Evolutionary conservation across 1,140 invertebrate genomes (phyloP).

Genomic region (Drosophila varians): DNA sequence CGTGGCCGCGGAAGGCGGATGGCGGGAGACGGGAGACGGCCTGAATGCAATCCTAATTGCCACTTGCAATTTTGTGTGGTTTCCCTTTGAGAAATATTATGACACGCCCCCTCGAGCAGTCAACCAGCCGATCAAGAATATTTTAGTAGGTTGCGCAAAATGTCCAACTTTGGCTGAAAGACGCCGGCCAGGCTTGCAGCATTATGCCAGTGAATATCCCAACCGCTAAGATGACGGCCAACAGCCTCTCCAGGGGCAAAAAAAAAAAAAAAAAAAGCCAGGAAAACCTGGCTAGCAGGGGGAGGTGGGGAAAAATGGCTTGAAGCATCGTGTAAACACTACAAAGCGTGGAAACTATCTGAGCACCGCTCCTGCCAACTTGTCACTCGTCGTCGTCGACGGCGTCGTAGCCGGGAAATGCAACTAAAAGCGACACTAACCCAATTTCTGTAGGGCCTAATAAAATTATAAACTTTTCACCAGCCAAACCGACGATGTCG

Average conservation of each 20-base stretch:
- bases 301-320: background rate
- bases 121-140: background rate
- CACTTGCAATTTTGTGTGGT: background rate
- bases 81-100: slow-evolving; percentile 6
- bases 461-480: slow-evolving; percentile 76
- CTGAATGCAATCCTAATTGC: slow-evolving; percentile 3
- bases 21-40: too few relatives aligned
- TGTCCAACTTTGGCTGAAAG: slow-evolving; percentile 14
- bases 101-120: background rate
- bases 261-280: background rate
- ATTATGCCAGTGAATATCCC: slow-evolving; percentile 19
- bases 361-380: slow-evolving; percentile 33
- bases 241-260: slow-evolving; percentile 43
- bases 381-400: slow-evolving; percentile 43
- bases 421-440: slow-evolving; percentile 67
- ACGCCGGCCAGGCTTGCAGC: slow-evolving; percentile 9
- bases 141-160: slow-evolving; percentile 5
- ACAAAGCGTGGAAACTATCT: slow-evolving; percentile 41
- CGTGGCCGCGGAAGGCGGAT: too few relatives aligned
- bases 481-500: slow-evolving; percentile 14
- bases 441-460: slow-evolving; percentile 70
- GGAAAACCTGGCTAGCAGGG: background rate
- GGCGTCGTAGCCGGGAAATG: slow-evolving; percentile 31
- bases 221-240: slow-evolving; percentile 42
- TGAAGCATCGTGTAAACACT: slow-evolving; percentile 35